Evolutionary conservation across 1,140 invertebrate genomes (phyloP).

Genomic region (Bombus waltoni): DNA sequence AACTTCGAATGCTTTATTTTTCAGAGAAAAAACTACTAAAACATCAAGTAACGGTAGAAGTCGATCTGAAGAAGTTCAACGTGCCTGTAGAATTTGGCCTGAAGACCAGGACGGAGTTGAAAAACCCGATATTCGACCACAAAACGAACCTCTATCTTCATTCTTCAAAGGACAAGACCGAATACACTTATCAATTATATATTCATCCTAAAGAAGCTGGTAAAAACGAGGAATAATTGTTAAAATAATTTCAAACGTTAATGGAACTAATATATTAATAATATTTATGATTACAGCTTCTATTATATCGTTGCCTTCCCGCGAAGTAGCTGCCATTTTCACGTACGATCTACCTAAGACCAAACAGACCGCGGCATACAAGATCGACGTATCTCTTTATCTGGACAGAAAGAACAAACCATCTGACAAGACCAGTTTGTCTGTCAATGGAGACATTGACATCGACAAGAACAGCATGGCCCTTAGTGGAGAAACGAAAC

Average conservation of each 20-base stretch:
- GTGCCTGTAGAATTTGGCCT: conserved; percentile 88
- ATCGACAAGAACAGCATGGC: conserved; percentile 81
- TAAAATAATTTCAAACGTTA: not conserved
- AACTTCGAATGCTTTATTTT: conserved; percentile 8
- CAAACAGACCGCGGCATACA: conserved; percentile 78
- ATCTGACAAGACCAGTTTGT: conserved; percentile 84
- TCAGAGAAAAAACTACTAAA: conserved; percentile 77
- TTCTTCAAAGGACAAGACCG: conserved; percentile 85
- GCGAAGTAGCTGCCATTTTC: conserved; percentile 85
- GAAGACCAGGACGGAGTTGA: conserved; percentile 84
- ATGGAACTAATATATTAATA: not conserved
- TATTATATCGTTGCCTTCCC: conserved; percentile 85
- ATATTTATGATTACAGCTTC: conserved; percentile 76
- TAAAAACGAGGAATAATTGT: conserved; percentile 48
- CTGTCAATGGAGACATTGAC: conserved; percentile 81
- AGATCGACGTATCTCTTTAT: conserved; percentile 84
- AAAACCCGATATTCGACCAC: conserved; percentile 85
- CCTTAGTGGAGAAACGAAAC: conserved; percentile 84
- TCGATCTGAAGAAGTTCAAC: conserved; percentile 88
- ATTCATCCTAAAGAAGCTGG: conserved; percentile 84
- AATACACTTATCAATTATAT: conserved; percentile 87
- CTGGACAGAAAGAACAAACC: conserved; percentile 88
- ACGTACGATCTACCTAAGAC: conserved; percentile 75
- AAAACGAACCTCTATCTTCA: conserved; percentile 87
- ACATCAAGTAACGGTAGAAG: conserved; percentile 83